Percentiles rank a stretch among this genome's conserved stretches.
Conservation (phyloP, 2,888 invertebrate species). For the Chymomyza fuscimana region DNA sequence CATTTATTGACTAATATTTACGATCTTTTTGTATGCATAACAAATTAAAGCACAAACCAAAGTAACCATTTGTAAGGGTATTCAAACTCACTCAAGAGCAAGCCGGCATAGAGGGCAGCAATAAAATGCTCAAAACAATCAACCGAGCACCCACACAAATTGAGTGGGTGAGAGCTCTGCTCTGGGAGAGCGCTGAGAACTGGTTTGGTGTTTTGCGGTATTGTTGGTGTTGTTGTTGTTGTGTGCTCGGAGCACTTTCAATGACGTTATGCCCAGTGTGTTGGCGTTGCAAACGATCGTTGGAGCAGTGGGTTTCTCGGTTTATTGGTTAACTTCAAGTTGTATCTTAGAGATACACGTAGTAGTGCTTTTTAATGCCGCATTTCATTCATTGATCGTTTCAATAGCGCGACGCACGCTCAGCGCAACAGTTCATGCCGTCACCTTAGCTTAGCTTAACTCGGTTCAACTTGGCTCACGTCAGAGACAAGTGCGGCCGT, state of each 20-base stretch:
- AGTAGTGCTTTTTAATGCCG: conserved; percentile 66
- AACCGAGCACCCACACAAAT: conserved; percentile 61
- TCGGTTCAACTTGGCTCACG: background rate
- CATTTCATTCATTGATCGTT: conserved; percentile 77
- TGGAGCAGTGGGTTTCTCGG: conserved; percentile 76
- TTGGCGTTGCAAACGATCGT: conserved; percentile 31
- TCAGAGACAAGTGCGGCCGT: conserved; percentile 1
- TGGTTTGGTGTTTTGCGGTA: conserved; percentile 59
- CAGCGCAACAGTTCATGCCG: conserved; percentile 50
- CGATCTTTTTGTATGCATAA: no score
- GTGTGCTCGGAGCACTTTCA: conserved; percentile 11
- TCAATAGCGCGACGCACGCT: conserved; percentile 68
- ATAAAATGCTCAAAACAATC: conserved; percentile 48
- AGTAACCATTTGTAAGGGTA: background rate
- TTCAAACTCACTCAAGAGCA: conserved; percentile 54
- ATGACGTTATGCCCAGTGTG: conserved; percentile 21
- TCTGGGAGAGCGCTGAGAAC: conserved; percentile 52
- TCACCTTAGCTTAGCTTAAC: conserved; percentile 12
- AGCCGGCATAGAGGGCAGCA: conserved; percentile 14
- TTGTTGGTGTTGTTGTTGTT: conserved; percentile 42
- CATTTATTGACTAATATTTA: no score
- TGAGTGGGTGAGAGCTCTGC: conserved; percentile 48
- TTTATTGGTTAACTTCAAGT: conserved; percentile 61
- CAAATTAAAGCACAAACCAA: background rate
- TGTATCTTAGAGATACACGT: conserved; percentile 52